Percentiles rank a stretch among this genome's conserved stretches.
phyloP scores from a whole-genome alignment of 2,113 vertebrate genomes.

The Xiphophorus hellerii region DNA sequence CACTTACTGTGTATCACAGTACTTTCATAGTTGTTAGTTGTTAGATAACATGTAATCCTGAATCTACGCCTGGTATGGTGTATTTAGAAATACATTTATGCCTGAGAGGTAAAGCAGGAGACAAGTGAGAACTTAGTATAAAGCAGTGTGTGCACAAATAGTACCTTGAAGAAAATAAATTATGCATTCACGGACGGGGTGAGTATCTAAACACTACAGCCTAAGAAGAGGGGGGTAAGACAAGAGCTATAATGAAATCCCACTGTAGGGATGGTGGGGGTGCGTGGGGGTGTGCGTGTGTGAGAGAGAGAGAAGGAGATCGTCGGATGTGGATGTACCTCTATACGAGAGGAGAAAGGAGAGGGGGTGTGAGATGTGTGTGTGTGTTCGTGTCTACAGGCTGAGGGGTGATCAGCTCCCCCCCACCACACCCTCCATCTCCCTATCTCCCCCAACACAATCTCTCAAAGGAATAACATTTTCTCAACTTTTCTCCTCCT shows the following conservation, averaged over 20 bases:
- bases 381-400: conserved; percentile 10
- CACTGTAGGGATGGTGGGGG: conserved; percentile 50
- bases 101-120: conserved; percentile 58
- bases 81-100: conserved; percentile 66
- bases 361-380: conserved; percentile 6
- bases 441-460: conserved; percentile 73
- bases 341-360: background rate
- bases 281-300: conserved; percentile 15
- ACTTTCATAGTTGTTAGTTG: conserved; percentile 64
- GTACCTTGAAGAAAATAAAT: conserved; percentile 82
- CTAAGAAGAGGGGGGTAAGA: conserved; percentile 75
- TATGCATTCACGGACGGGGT: conserved; percentile 79
- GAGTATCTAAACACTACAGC: conserved; percentile 78
- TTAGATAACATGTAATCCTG: conserved; percentile 70
- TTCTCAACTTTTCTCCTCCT: conserved; percentile 80
- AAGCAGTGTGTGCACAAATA: conserved; percentile 58
- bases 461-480: conserved; percentile 83
- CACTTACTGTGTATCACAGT: conserved; percentile 62
- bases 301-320: conserved; percentile 4
- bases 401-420: conserved; percentile 74
- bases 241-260: conserved; percentile 77
- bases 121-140: conserved; percentile 57
- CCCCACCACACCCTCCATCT: too few species aligned
- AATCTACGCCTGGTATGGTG: conserved; percentile 53
- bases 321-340: conserved; percentile 16